phyloP scores from a whole-genome alignment of 1,140 invertebrate species.

The Panagrolaimus sp. region DNA sequence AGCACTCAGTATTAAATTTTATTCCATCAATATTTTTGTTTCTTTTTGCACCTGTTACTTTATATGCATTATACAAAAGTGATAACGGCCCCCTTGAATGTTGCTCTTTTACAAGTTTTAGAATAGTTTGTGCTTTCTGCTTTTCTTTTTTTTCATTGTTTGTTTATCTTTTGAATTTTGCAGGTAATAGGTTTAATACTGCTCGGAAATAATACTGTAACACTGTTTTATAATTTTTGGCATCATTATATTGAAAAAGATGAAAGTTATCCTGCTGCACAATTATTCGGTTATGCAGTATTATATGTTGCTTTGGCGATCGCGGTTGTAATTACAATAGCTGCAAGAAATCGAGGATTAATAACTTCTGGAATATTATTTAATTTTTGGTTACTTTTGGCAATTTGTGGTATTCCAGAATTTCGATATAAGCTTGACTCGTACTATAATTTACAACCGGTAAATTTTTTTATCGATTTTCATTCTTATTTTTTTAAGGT shows the following conservation, averaged over 20 bases:
- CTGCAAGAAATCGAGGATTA: constrained; percentile 76
- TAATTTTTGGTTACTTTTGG: constrained; percentile 76
- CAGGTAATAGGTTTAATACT: not conserved
- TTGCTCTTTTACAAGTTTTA: constrained; percentile 7
- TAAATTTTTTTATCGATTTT: constrained; percentile 57
- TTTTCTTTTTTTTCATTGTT: not conserved
- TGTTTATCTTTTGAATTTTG: not conserved
- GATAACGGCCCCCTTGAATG: constrained; percentile 9
- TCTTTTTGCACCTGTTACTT: constrained; percentile 14
- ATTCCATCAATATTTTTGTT: constrained; percentile 16
- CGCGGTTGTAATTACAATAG: constrained; percentile 68
- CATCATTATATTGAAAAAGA: too few species aligned
- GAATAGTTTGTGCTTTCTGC: constrained; percentile 2
- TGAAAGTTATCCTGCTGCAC: not conserved
- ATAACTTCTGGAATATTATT: constrained; percentile 79
- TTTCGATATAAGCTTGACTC: constrained; percentile 66
- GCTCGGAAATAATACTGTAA: not conserved
- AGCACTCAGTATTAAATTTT: constrained; percentile 11
- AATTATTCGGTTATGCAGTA: constrained; percentile 30
- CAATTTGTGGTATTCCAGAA: constrained; percentile 70
- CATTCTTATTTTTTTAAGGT: constrained; percentile 24
- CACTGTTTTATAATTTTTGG: not conserved
- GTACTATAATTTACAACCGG: constrained; percentile 41
- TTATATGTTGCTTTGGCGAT: constrained; percentile 66
- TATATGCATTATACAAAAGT: constrained; percentile 13